Percentiles rank a stretch among this genome's conserved stretches.
phyloP scores from a whole-genome alignment of 1,140 invertebrate species.

The Magallana gigas region DNA sequence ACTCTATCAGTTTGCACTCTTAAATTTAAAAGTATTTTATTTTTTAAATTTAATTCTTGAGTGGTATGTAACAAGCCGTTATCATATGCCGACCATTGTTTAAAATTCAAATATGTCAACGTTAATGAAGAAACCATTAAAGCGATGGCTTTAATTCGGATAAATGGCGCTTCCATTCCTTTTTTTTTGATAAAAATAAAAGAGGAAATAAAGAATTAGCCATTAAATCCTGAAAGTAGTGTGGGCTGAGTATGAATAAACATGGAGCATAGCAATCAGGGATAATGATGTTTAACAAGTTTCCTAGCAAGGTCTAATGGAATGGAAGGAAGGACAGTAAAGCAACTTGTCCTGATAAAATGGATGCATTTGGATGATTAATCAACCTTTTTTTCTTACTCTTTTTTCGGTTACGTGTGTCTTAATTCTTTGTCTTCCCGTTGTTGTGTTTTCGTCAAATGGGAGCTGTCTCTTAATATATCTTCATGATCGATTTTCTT shows the following conservation, averaged over 20 bases:
- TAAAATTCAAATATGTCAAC: too few relatives aligned
- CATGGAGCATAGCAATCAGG: neutral
- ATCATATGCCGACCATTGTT: too few relatives aligned
- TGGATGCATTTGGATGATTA: neutral
- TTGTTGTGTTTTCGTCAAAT: conserved; percentile 17
- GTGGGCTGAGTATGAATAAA: neutral
- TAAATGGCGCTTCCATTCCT: too few relatives aligned
- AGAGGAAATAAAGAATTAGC: too few relatives aligned
- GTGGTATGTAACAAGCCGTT: too few relatives aligned
- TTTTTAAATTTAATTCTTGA: too few relatives aligned
- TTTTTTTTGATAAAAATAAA: too few relatives aligned
- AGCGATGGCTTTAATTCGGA: too few relatives aligned
- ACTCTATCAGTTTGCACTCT: too few relatives aligned
- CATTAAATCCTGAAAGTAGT: too few relatives aligned
- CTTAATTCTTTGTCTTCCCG: neutral
- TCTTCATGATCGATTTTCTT: conserved; percentile 34
- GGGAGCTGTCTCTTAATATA: conserved; percentile 22
- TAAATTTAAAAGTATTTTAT: too few relatives aligned
- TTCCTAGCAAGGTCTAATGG: neutral
- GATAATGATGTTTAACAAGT: neutral
- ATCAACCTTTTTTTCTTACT: neutral
- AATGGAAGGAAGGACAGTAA: neutral
- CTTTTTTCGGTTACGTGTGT: neutral
- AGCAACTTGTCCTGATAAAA: neutral
- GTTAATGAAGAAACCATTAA: too few relatives aligned